Base-by-base conservation (phyloP, 2,888 invertebrate species). In the Lepidocyrtinus sp. region DNA sequence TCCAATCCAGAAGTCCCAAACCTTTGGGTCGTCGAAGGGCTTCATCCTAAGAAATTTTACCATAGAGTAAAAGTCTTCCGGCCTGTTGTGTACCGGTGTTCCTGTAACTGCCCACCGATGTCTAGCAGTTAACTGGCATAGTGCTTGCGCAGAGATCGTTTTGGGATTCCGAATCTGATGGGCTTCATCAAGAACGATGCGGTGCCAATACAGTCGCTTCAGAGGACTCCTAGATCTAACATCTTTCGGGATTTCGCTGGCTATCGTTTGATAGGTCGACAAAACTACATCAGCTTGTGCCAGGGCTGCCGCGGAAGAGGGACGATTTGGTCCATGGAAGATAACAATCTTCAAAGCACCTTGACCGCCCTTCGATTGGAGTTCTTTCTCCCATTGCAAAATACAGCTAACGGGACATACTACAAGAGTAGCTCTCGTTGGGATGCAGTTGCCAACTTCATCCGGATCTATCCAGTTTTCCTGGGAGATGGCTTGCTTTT, bases 1-100 rank as follows among this genome's bases (percentile, higher is more conserved):
- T 87, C 95, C 95, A 70, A 98, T 95, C 94, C 96, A 97, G 80
- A 93, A 92, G 88, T 96, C 97, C 97, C 97, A 98, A 83, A 96
- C 93, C 90, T 93, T 86, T 61, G 95, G 90, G 84, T 98, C 97
- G 88, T 97, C 95, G 88, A 98, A 98, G 0, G 98, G 98, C 5
- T 93, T 90, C 87, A 95, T 95, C 15, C 92, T 90, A 7, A 99
- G 89, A 88, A 97, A 99, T 88, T 96, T 94, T 15, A 95, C 88
- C 63, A 95, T 89, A 0, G 95, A 92, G 89, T 92, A 96, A 50
- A 95, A 90, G 88, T 96, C 85, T 24, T 59, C 65, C 1, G 86
- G 82, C 19, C 75, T 71, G 46, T 99, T 99, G 88, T 98, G 98
- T 59, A 99, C 94, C 0, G 98, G 98, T 0, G 98, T 98, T 25